These are phyloP conservation scores for Eurypyga helias DNA, from an alignment of 2,113 vertebrate genomes.

Conservation along the genomic window DNA sequence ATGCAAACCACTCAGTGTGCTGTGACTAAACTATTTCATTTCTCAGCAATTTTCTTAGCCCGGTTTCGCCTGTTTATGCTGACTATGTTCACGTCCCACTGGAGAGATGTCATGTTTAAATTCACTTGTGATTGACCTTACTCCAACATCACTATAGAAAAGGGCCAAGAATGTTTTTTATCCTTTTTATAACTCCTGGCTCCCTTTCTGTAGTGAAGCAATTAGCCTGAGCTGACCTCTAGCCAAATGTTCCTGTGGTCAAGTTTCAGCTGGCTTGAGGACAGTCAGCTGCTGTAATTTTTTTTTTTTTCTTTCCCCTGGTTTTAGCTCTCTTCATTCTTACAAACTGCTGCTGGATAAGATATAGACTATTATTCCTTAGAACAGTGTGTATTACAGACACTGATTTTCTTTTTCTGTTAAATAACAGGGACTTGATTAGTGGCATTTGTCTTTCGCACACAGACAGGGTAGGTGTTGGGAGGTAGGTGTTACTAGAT, in stretches of 20 bases:
- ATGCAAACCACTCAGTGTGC: background rate
- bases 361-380: background rate
- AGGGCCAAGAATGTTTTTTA: conserved; percentile 37
- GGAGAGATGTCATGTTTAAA: conserved; percentile 23
- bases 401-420: background rate
- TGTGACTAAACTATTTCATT: background rate
- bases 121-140: conserved; percentile 49
- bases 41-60: background rate
- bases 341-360: background rate
- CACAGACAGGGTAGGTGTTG: background rate
- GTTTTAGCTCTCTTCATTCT: conserved; percentile 27
- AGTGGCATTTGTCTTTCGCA: background rate
- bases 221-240: conserved; percentile 41
- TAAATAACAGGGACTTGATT: background rate
- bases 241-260: conserved; percentile 30
- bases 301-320: background rate
- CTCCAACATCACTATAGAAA: background rate
- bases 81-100: background rate
- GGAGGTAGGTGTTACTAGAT: background rate
- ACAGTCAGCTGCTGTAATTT: conserved; percentile 25
- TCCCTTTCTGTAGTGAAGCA: conserved; percentile 13
- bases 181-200: conserved; percentile 67
- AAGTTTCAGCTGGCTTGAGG: background rate
- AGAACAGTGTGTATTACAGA: background rate
- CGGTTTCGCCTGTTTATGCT: background rate